phyloP scores from a whole-genome alignment of 2,888 invertebrate genomes.

The Cenopis cana region DNA sequence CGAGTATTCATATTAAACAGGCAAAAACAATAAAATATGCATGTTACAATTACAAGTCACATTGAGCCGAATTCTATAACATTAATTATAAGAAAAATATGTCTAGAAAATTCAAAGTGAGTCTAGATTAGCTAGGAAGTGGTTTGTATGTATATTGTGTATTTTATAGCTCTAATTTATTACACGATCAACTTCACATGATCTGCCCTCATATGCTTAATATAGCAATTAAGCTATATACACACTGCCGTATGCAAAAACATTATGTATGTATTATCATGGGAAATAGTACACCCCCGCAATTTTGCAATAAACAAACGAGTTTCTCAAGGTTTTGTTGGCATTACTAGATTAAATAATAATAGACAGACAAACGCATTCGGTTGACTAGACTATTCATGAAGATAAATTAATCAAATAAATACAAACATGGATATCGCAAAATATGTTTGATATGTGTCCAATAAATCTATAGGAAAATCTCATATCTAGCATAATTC shows the following conservation, averaged over 20 bases:
- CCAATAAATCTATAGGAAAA: too few relatives aligned
- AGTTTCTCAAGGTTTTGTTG: constrained; percentile 1
- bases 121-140: background rate
- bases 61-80: too few relatives aligned
- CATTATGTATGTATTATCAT: constrained; percentile 5
- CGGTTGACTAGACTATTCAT: too few relatives aligned
- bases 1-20: too few relatives aligned
- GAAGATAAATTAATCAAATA: too few relatives aligned
- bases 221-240: background rate
- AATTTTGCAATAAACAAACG: background rate
- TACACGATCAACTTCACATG: background rate
- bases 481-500: too few relatives aligned
- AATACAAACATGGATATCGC: too few relatives aligned
- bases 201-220: background rate
- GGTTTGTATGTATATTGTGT: background rate
- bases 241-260: background rate
- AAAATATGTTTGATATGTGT: too few relatives aligned
- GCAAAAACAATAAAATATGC: too few relatives aligned
- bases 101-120: background rate
- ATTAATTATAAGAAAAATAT: too few relatives aligned
- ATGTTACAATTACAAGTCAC: too few relatives aligned
- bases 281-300: background rate
- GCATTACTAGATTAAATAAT: background rate
- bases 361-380: too few relatives aligned
- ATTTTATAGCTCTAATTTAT: background rate